Evolutionary conservation across 2,113 vertebrate species (phyloP).

Genomic region (Rhinichthys klamathensis): DNA sequence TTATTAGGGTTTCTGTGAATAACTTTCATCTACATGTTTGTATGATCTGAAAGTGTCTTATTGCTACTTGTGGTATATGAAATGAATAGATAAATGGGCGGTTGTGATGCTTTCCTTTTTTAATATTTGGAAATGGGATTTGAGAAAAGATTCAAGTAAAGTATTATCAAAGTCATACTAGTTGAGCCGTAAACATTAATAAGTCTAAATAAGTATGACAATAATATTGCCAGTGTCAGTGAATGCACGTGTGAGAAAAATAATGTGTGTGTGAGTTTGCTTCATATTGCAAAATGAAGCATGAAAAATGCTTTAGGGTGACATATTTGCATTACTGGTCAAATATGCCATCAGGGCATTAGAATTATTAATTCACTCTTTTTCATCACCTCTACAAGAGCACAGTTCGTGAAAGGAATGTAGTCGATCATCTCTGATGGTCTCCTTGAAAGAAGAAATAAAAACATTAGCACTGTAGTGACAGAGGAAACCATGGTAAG

Average conservation of each 20-base stretch:
- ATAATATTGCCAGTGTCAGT: not conserved
- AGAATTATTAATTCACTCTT: constrained; percentile 57
- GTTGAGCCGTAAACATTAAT: not conserved
- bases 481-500: constrained; percentile 64
- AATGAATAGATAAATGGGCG: not conserved
- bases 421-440: constrained; percentile 58
- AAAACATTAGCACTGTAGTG: constrained; percentile 64
- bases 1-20: constrained; percentile 31
- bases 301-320: constrained; percentile 15
- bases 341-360: constrained; percentile 40
- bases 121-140: constrained; percentile 6
- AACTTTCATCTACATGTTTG: constrained; percentile 11
- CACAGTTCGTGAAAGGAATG: constrained; percentile 65
- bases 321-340: constrained; percentile 9
- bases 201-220: not conserved
- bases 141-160: not conserved
- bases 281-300: not conserved
- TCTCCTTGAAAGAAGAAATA: constrained; percentile 62
- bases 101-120: not conserved
- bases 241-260: not conserved
- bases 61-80: constrained; percentile 7
- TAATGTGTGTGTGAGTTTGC: not conserved
- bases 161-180: not conserved
- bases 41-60: constrained; percentile 14
- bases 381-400: constrained; percentile 68